A percentile compares a stretch with the other conserved stretches of the same genome.
phyloP scores from a whole-genome alignment of 1,140 invertebrate genomes.

The Steinernema feltiae region DNA sequence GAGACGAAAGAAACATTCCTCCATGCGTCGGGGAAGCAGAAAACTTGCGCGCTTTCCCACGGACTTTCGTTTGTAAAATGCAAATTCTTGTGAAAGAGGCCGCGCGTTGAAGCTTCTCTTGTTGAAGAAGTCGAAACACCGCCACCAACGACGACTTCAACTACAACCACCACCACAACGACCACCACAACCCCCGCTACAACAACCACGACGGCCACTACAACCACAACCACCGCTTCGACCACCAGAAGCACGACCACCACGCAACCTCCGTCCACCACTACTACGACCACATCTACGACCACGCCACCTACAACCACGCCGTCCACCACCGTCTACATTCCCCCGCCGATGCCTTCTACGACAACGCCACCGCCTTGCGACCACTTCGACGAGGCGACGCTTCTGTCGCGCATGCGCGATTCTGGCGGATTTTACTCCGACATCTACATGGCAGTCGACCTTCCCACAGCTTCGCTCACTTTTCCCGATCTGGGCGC shows the following conservation, averaged over 20 bases:
- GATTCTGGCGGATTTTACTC: slow-evolving; percentile 28
- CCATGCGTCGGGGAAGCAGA: too few species aligned
- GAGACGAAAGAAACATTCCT: too few species aligned
- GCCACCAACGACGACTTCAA: not conserved
- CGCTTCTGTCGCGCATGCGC: slow-evolving; percentile 18
- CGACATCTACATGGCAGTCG: slow-evolving; percentile 28
- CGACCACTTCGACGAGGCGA: slow-evolving; percentile 19
- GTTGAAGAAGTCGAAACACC: too few species aligned
- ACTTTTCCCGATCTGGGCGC: slow-evolving; percentile 28
- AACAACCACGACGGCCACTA: slow-evolving; percentile 5
- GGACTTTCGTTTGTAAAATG: too few species aligned
- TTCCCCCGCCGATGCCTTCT: not conserved
- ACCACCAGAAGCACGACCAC: not conserved
- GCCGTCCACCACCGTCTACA: not conserved
- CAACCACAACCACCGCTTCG: not conserved
- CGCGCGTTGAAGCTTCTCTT: too few species aligned
- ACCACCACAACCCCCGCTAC: slow-evolving; percentile 17
- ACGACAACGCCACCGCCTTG: slow-evolving; percentile 22
- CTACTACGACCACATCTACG: not conserved
- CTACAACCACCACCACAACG: not conserved
- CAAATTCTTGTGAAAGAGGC: too few species aligned
- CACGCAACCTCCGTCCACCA: not conserved
- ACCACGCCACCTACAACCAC: not conserved
- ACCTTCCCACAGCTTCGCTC: slow-evolving; percentile 19
- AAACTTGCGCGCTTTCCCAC: too few species aligned